Conservation (phyloP, 2,797 vertebrate species). For the Chromobotia macracanthus region DNA sequence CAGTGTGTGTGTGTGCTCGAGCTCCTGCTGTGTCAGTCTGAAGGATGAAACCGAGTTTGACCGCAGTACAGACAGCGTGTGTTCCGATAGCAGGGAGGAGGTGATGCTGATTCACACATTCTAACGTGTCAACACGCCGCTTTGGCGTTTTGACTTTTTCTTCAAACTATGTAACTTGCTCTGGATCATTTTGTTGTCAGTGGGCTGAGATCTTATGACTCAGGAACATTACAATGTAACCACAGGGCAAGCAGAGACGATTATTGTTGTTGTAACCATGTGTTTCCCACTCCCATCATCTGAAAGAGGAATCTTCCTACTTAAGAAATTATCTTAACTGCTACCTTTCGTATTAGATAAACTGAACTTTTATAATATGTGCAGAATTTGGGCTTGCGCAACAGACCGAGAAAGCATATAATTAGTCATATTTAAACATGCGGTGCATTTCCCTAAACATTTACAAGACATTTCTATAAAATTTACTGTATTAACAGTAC, state of each 20-base stretch:
- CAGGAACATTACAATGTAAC: constrained; percentile 63
- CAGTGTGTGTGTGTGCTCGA: constrained; percentile 36
- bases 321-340: constrained; percentile 50
- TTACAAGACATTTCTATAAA: not conserved
- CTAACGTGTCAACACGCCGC: constrained; percentile 61
- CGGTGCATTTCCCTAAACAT: not conserved
- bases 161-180: constrained; percentile 49
- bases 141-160: constrained; percentile 38
- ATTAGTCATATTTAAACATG: not conserved
- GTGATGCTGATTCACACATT: constrained; percentile 72
- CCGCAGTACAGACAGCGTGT: constrained; percentile 55
- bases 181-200: constrained; percentile 59
- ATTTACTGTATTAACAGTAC: no score
- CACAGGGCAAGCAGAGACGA: constrained; percentile 52
- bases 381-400: constrained; percentile 11
- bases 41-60: constrained; percentile 52
- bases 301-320: constrained; percentile 44
- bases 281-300: constrained; percentile 54
- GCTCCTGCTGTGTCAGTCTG: constrained; percentile 53
- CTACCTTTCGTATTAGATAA: constrained; percentile 52
- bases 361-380: constrained; percentile 17
- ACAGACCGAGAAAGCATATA: not conserved
- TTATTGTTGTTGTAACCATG: constrained; percentile 57
- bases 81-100: constrained; percentile 44
- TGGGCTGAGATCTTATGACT: constrained; percentile 64